These are phyloP conservation scores for Conistra vaccinii DNA, from an alignment of 2,888 invertebrate species.

Conservation along the genomic window DNA sequence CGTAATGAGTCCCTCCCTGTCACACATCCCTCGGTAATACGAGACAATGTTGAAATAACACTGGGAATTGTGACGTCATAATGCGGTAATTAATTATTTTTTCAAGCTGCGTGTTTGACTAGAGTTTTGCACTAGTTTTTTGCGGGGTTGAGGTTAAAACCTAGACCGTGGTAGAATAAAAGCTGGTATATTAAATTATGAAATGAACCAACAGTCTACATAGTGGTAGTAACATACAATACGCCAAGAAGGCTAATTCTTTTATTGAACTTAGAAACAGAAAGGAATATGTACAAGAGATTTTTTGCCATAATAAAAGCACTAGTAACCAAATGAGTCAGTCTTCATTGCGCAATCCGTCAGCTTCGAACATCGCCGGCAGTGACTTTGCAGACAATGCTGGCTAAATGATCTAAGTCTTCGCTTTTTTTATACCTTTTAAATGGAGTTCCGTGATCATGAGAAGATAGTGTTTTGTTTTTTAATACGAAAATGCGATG, in stretches of 20 bases:
- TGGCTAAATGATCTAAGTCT: constrained; percentile 61
- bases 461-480: neutral
- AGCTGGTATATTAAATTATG: too few species aligned
- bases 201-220: neutral
- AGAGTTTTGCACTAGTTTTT: neutral
- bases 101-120: constrained; percentile 4
- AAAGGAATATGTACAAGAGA: neutral
- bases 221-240: neutral
- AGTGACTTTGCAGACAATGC: constrained; percentile 72
- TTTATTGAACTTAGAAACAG: neutral
- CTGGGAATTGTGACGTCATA: constrained; percentile 39
- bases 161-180: neutral
- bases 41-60: constrained; percentile 29
- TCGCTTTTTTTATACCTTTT: constrained; percentile 68
- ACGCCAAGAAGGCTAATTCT: neutral
- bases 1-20: constrained; percentile 56
- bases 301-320: constrained; percentile 30
- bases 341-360: constrained; percentile 59
- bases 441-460: constrained; percentile 44
- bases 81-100: constrained; percentile 4
- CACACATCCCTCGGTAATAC: constrained; percentile 48
- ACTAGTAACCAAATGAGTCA: constrained; percentile 66
- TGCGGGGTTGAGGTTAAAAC: neutral
- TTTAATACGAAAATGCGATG: neutral
- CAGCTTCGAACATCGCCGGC: constrained; percentile 56